These are phyloP conservation scores for Cnemophilus loriae DNA, from an alignment of 2,113 vertebrate species.

Conservation along the genomic window DNA sequence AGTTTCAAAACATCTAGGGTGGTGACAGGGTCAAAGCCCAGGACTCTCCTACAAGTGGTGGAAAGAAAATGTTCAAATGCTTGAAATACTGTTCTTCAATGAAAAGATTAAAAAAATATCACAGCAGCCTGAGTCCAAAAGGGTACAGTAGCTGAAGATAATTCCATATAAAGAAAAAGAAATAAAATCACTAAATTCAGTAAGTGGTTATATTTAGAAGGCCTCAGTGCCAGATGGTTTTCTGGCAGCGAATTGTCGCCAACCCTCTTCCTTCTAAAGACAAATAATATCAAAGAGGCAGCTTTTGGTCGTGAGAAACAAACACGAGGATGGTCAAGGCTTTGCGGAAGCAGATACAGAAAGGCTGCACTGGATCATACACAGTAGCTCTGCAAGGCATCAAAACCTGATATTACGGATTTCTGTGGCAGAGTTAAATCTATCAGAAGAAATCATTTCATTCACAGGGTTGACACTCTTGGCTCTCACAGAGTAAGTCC, in stretches of 20 bases:
- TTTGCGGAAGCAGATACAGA: neutral
- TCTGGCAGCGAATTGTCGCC: neutral
- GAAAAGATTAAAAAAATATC: neutral
- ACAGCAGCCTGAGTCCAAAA: neutral
- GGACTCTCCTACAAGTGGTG: neutral
- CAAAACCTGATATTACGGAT: neutral
- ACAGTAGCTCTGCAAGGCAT: neutral
- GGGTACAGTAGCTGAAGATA: neutral
- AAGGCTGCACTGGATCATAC: neutral
- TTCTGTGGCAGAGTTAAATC: neutral
- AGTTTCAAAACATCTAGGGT: neutral
- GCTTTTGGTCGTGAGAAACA: neutral
- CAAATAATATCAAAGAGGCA: neutral
- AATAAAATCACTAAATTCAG: neutral
- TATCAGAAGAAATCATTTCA: neutral
- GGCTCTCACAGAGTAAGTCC: neutral
- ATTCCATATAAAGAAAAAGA: constrained; percentile 38
- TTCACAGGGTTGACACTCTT: neutral
- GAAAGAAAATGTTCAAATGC: neutral
- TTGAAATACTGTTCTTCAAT: neutral
- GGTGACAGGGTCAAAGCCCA: neutral
- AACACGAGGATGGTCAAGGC: neutral
- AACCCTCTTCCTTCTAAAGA: neutral
- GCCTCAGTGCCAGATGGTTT: neutral
- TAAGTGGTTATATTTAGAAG: constrained; percentile 18